Conservation (phyloP, 2,113 vertebrate species). For the Panthera tigris region DNA sequence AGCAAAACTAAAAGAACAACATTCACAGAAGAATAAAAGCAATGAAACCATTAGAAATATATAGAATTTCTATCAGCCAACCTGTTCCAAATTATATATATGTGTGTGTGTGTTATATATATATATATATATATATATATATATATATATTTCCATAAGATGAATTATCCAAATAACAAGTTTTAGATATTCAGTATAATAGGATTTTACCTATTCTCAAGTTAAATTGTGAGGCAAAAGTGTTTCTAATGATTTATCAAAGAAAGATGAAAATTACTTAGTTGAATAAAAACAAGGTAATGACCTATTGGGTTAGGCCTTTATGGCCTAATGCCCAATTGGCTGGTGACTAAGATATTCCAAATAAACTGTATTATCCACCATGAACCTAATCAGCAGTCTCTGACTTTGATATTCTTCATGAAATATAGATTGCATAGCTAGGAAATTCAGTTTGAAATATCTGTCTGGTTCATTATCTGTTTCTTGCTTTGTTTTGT, state of each 20-base stretch:
- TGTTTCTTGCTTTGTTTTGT: background rate
- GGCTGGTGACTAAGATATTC: background rate
- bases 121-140: background rate
- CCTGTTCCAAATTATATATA: background rate
- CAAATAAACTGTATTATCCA: background rate
- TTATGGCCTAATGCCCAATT: background rate
- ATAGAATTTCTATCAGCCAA: background rate
- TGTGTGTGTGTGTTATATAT: background rate
- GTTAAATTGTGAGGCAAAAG: background rate
- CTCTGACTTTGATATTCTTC: background rate
- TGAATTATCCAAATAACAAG: background rate
- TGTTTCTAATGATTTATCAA: slow-evolving; percentile 15
- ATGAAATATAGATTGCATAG: background rate
- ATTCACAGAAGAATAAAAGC: background rate
- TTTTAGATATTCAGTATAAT: background rate
- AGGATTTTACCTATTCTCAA: background rate
- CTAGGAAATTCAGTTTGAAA: background rate
- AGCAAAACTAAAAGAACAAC: background rate
- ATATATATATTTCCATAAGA: background rate
- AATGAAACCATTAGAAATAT: background rate
- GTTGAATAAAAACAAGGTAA: background rate
- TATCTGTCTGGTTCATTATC: background rate
- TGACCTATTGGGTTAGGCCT: background rate
- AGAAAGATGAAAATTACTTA: background rate
- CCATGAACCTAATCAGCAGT: background rate